Base-by-base conservation (phyloP, 2,888 invertebrate genomes). In the Ditylenchus weischeri region DNA sequence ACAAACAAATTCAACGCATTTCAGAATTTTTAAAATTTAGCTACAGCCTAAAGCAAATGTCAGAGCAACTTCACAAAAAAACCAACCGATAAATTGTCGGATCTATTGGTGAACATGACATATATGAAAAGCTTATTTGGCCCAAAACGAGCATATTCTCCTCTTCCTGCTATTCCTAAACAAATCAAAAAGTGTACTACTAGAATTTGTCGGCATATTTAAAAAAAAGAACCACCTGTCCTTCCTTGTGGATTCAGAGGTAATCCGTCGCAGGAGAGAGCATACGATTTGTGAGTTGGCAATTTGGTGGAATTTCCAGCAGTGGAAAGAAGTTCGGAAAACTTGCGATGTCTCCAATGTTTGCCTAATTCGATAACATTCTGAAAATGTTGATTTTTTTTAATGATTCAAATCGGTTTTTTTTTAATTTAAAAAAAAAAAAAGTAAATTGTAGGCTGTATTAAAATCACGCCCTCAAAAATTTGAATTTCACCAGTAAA, bases 161-260 rank as follows among this genome's bases (percentile, higher is more conserved):
- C 82, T 47, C 82, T 71, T 43, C 82, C 82, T 7, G 74, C 71
- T 48, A 80, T 62, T 21, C 82, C 82, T 54, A 10, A 54, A 29
- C n/a, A 50, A 50, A 50, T 21, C 50, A 6, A 50, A 21, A 50
- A 19, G 5, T 7, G 4, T 54, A 54, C 7, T 7, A n/a, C 3
- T 54, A 54, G 6, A 6, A 54, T 13, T 2, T 29, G 2, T 29
- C 29, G 2, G 5, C 29, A 29, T 29, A 29, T 4, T 29, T 29
- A 29, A 5, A 29, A 29, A 29, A 29, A 5, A 29, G 29, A 29
- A 54, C 13, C 2, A 54, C 54, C 54, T 50, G 69, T 66, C 21
- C 71, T 68, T 50, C 78, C 73, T 57, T 72, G 66, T 71, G 82
- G 82, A 73, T 82, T 82, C 62, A 82, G 65, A 10, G 80, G 82